Conservation (phyloP, 1,140 invertebrate species). For the Pogonomyrmex barbatus region DNA sequence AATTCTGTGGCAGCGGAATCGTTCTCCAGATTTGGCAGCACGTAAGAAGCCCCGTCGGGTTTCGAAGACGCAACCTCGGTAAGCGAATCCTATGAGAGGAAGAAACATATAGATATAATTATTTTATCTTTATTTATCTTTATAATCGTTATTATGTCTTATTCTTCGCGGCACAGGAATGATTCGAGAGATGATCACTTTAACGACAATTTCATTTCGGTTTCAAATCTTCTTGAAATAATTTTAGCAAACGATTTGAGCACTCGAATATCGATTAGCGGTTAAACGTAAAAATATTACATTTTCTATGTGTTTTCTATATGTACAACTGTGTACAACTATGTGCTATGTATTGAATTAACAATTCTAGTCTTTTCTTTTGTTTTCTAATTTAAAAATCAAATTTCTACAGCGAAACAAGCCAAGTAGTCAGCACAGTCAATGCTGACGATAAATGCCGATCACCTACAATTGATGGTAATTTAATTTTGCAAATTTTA, state of each 20-base stretch:
- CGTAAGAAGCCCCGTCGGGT: conserved; percentile 68
- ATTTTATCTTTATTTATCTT: background rate
- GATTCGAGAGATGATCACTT: background rate
- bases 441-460: background rate
- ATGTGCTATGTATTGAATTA: background rate
- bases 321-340: background rate
- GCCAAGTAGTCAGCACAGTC: background rate
- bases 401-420: background rate
- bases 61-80: conserved; percentile 75
- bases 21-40: conserved; percentile 75
- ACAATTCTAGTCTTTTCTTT: background rate
- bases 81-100: conserved; percentile 73
- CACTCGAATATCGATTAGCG: background rate
- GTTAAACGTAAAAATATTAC: background rate
- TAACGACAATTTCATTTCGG: background rate
- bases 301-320: background rate
- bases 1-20: conserved; percentile 81
- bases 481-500: background rate
- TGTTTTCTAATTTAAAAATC: background rate
- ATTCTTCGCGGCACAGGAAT: background rate
- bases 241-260: background rate
- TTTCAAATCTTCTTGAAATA: conserved; percentile 5
- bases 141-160: background rate
- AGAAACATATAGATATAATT: background rate
- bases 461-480: background rate